Conservation (phyloP, 2,888 invertebrate species). For the Dasysyrphus albostriatus region DNA sequence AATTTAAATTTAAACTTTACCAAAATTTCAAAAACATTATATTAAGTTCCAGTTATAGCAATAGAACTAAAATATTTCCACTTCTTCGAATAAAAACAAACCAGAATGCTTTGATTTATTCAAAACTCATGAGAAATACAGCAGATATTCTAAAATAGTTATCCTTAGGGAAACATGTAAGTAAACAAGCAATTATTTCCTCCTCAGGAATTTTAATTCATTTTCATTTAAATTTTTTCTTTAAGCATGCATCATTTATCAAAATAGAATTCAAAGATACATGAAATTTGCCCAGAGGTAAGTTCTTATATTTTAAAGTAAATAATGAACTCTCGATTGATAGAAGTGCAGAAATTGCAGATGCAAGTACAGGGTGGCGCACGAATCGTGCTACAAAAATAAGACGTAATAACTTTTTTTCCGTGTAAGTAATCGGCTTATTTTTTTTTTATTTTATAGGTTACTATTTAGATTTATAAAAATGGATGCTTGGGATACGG, state of each 20-base stretch:
- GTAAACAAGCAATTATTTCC: neutral
- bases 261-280: neutral
- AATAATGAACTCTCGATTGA: neutral
- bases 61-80: neutral
- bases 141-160: neutral
- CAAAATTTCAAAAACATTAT: neutral
- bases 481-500: too few species aligned
- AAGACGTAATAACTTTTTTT: too few species aligned
- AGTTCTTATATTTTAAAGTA: neutral
- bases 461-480: too few species aligned
- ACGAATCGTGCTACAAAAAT: too few species aligned
- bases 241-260: neutral
- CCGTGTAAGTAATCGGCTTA: too few species aligned
- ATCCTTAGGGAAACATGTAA: neutral
- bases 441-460: too few species aligned
- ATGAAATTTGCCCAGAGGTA: neutral
- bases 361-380: too few species aligned
- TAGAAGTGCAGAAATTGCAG: neutral
- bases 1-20: too few species aligned
- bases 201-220: neutral
- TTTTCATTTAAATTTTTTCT: neutral
- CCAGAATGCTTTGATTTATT: neutral
- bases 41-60: too few species aligned
- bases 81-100: neutral
- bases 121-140: neutral